Evolutionary conservation across 2,797 vertebrate genomes (phyloP).

Genomic region (Megaceryle alcyon): DNA sequence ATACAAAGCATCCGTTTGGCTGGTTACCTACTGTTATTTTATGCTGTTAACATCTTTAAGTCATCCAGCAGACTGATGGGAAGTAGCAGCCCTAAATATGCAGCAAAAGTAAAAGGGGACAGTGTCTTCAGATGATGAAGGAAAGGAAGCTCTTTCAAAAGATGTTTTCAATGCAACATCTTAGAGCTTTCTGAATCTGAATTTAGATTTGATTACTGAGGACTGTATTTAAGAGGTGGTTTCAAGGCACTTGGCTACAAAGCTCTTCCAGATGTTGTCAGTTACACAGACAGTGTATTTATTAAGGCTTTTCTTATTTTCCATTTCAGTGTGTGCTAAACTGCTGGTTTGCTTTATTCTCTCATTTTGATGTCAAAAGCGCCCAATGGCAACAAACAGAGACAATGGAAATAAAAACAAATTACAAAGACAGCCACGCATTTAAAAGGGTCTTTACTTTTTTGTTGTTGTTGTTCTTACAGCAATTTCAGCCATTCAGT

Average conservation of each 20-base stretch:
- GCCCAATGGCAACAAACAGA: not conserved
- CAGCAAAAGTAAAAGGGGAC: not conserved
- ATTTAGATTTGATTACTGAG: constrained; percentile 22
- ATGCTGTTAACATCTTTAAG: not conserved
- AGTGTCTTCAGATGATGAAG: not conserved
- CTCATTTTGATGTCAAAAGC: constrained; percentile 23
- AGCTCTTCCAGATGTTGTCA: constrained; percentile 48
- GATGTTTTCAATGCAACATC: not conserved
- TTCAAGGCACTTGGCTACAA: constrained; percentile 44
- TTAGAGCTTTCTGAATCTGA: constrained; percentile 31
- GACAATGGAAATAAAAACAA: constrained; percentile 19
- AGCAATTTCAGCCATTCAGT: not conserved
- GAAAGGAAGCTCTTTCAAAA: constrained; percentile 15
- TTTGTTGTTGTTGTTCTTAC: no score
- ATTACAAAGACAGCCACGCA: not conserved
- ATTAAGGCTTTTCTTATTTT: constrained; percentile 39
- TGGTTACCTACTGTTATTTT: not conserved
- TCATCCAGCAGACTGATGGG: not conserved
- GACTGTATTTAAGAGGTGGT: constrained; percentile 20
- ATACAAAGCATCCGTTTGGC: not conserved
- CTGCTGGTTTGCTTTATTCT: constrained; percentile 24
- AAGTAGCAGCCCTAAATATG: not conserved
- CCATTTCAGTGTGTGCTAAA: constrained; percentile 47
- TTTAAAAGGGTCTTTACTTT: constrained; percentile 1
- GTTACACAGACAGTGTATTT: constrained; percentile 20